Percentiles rank a stretch among this genome's conserved stretches.
These are phyloP conservation scores for Temnothorax curvispinosus DNA, from an alignment of 1,140 invertebrate species.

Conservation along the genomic window DNA sequence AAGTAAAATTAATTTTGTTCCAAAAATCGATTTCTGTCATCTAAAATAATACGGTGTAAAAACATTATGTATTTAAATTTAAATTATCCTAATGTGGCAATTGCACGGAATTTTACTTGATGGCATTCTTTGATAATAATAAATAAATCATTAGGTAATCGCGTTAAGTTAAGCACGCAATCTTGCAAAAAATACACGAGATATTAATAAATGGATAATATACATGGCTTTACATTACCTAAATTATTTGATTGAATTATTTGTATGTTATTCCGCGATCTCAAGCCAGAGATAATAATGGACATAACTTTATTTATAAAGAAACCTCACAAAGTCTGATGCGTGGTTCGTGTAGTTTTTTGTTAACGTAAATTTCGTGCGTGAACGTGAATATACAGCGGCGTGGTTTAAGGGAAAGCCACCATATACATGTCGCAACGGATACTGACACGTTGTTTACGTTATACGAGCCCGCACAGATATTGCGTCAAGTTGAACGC, in stretches of 20 bases:
- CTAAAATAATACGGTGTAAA: not conserved
- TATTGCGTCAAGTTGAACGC: constrained; percentile 75
- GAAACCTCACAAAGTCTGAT: not conserved
- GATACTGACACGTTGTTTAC: constrained; percentile 66
- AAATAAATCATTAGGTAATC: not conserved
- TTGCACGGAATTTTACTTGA: not conserved
- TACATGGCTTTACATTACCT: not conserved
- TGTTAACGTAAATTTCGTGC: constrained; percentile 29
- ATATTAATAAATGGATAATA: not conserved
- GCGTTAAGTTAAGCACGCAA: not conserved
- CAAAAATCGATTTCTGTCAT: not conserved
- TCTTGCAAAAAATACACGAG: not conserved
- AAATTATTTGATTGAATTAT: not conserved
- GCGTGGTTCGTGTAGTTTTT: not conserved
- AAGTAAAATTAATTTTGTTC: not conserved
- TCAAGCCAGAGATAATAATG: not conserved
- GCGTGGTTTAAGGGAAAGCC: constrained; percentile 33
- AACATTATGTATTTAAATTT: not conserved
- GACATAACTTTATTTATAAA: not conserved
- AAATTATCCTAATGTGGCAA: not conserved
- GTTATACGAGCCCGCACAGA: constrained; percentile 66
- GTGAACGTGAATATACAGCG: constrained; percentile 46
- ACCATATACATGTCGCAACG: constrained; percentile 59
- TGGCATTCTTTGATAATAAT: not conserved
- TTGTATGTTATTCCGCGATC: not conserved